A percentile compares a stretch with the other conserved stretches of the same genome.
phyloP scores from a whole-genome alignment of 1,140 invertebrate species.

The Idris sp. region DNA sequence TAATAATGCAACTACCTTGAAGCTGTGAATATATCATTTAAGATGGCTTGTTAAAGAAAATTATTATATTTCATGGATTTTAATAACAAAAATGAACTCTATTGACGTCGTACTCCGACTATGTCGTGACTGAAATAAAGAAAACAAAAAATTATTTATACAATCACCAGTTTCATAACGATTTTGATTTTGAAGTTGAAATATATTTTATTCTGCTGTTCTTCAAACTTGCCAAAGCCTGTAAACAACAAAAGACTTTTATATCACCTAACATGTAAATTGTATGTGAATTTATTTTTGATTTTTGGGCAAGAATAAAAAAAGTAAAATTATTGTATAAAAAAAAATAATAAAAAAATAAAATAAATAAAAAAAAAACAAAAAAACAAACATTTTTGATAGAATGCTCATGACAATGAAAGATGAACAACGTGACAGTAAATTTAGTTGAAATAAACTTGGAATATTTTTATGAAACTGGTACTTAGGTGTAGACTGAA shows the following conservation, averaged over 20 bases:
- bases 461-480: conserved; percentile 62
- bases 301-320: too few relatives aligned
- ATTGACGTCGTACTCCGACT: conserved; percentile 65
- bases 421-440: conserved; percentile 33
- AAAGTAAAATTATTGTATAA: not conserved
- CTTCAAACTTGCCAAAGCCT: conserved; percentile 6
- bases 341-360: too few relatives aligned
- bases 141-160: conserved; percentile 58
- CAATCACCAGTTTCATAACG: conserved; percentile 60
- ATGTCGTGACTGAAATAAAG: conserved; percentile 61
- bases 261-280: not conserved
- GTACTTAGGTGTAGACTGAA: conserved; percentile 63
- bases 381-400: conserved; percentile 16
- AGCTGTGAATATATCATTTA: conserved; percentile 39
- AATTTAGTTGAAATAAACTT: conserved; percentile 53
- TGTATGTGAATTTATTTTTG: too few relatives aligned
- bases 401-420: conserved; percentile 49
- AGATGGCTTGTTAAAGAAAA: conserved; percentile 40
- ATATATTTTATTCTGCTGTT: conserved; percentile 19
- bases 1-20: too few relatives aligned
- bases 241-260: conserved; percentile 7
- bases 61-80: conserved; percentile 41
- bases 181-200: conserved; percentile 18
- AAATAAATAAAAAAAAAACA: too few relatives aligned
- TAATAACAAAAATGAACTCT: conserved; percentile 52